Evolutionary conservation across 2,888 invertebrate genomes (phyloP).

Genomic region (Campoletis raptor): DNA sequence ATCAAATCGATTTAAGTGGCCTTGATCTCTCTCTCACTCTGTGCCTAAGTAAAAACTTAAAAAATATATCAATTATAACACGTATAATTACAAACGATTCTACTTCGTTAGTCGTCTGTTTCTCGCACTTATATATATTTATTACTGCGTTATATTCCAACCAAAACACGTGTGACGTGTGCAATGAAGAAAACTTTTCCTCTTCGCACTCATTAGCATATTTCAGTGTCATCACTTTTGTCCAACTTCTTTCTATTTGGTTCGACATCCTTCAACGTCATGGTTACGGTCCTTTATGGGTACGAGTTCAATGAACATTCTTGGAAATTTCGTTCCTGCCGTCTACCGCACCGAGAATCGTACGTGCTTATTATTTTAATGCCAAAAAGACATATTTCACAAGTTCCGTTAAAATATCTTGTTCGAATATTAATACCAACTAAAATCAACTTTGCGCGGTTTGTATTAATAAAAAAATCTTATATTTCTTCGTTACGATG

Average conservation of each 20-base stretch:
- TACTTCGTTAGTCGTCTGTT: neutral
- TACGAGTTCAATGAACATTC: slow-evolving; percentile 68
- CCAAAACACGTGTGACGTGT: slow-evolving; percentile 60
- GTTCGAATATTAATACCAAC: neutral
- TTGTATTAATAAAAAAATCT: neutral
- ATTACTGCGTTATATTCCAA: slow-evolving; percentile 28
- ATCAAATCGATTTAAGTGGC: slow-evolving; percentile 39
- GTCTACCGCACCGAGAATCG: slow-evolving; percentile 41
- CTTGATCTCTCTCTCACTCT: slow-evolving; percentile 47
- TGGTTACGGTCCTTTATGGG: slow-evolving; percentile 40
- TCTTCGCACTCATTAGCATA: slow-evolving; percentile 32
- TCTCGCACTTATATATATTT: neutral
- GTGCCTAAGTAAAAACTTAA: neutral
- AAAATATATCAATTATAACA: neutral
- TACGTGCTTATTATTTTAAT: slow-evolving; percentile 56
- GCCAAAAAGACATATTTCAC: slow-evolving; percentile 10
- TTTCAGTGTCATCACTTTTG: slow-evolving; percentile 55
- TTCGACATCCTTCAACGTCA: slow-evolving; percentile 60
- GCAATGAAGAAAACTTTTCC: slow-evolving; percentile 51
- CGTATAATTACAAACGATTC: neutral
- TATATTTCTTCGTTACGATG: neutral
- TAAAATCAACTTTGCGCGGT: neutral
- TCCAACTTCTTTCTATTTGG: slow-evolving; percentile 28
- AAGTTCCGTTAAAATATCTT: slow-evolving; percentile 8
- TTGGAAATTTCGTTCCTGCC: slow-evolving; percentile 59